Conservation (phyloP, 2,888 invertebrate species). For the Anagyrus pseudococci region DNA sequence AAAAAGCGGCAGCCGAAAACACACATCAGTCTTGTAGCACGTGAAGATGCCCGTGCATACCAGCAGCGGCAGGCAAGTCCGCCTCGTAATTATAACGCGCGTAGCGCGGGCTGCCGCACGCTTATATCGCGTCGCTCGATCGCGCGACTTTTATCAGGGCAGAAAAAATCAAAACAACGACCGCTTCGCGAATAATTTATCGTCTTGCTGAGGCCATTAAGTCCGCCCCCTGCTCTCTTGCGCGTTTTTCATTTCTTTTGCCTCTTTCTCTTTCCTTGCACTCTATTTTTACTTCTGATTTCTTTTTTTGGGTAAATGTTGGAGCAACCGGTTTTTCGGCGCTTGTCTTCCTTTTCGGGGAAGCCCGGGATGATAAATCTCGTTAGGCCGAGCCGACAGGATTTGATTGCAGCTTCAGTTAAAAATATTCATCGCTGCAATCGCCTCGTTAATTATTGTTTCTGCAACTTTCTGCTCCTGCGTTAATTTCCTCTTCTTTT, state of each 20-base stretch:
- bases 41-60: too few relatives aligned
- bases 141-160: too few relatives aligned
- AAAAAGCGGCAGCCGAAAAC: too few relatives aligned
- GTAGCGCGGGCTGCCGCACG: too few relatives aligned
- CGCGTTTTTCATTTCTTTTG: neutral
- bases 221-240: neutral
- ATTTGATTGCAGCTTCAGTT: too few relatives aligned
- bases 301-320: neutral
- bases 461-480: too few relatives aligned
- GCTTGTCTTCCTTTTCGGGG: neutral
- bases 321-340: conserved; percentile 13
- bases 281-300: too few relatives aligned
- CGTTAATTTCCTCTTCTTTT: too few relatives aligned
- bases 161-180: neutral
- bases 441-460: conserved; percentile 6
- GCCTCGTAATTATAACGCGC: conserved; percentile 10
- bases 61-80: neutral
- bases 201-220: conserved; percentile 3
- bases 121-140: neutral
- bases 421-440: too few relatives aligned
- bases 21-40: too few relatives aligned
- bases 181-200: conserved; percentile 19
- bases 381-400: conserved; percentile 1
- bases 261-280: too few relatives aligned
- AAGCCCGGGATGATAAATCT: conserved; percentile 8